Base-by-base conservation (phyloP, 2,797 vertebrate species). In the Triplophysa bombifrons region DNA sequence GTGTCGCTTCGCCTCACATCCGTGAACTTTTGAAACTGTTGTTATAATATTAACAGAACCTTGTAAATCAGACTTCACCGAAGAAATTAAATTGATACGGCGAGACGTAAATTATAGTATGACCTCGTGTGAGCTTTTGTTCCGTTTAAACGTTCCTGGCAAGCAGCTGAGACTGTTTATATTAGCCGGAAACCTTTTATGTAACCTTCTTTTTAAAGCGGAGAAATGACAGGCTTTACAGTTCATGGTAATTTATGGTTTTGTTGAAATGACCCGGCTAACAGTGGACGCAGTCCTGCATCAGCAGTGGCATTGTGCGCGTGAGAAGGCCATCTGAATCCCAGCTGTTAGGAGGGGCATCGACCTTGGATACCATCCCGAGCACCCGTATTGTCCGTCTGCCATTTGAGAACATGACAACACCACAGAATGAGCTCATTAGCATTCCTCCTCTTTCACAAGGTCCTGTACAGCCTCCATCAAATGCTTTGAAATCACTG, bases 1-100 rank as follows among this genome's bases (percentile, higher is more conserved):
- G 65, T 81, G 84, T 84, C 51, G 51, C 71, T 80, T 76, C 73
- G 19, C n/a, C 73, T 30, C 55, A 30, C 34, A 64, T 34, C 67
- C 38, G 14, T 53, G 12, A 78, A 69, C 53, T 12, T 12, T 14
- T 67, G 30, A 82, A 16, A 61, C 34, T 22, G 50, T 69, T 53
- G 55, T 17, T 64, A 11, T 73, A 51, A 55, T 56, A 67, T 64
- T 19, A 68, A 63, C 2, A 6, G 20, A 56, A 13, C 16, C 25
- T 27, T 20, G 27, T 38, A 22, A 11, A 34, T 64, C 27, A 56
- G 5, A n/a, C 11, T 9, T 10, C 1, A 1, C 1, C 27, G 14
- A 30, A 22, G 25, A 17, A 56, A 69, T 22, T 3, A 1, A 74
- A 64, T 17, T 2, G n/a, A 20, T 61, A 20, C 13, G 25, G 22